Evolutionary conservation across 2,113 vertebrate genomes (phyloP).

Genomic region (Struthidea cinerea): DNA sequence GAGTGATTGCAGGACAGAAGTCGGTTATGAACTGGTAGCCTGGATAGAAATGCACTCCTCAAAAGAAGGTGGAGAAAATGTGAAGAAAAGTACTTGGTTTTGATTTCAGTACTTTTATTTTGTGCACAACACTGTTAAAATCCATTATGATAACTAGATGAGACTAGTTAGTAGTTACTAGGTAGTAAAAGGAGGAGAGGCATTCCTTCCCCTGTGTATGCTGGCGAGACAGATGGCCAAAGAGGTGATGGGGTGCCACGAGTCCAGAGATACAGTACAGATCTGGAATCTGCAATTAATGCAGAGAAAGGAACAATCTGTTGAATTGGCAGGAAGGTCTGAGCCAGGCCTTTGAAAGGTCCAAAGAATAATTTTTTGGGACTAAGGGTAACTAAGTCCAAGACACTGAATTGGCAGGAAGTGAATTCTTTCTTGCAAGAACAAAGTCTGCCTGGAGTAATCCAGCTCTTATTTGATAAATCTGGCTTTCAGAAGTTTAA

Average conservation of each 20-base stretch:
- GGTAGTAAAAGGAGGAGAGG: neutral
- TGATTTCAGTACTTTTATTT: neutral
- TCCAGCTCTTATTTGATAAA: neutral
- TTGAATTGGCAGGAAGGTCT: neutral
- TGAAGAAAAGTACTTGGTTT: neutral
- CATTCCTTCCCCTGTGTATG: neutral
- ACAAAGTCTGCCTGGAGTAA: neutral
- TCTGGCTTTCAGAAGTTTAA: neutral
- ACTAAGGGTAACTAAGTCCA: neutral
- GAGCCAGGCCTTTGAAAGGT: rapidly evolving
- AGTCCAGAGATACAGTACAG: neutral
- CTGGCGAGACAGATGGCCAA: neutral
- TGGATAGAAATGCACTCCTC: neutral
- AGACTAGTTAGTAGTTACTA: too few relatives aligned
- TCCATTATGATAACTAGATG: neutral
- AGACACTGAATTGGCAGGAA: neutral
- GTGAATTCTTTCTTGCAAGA: neutral
- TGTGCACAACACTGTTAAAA: neutral
- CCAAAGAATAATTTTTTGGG: neutral
- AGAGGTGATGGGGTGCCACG: neutral
- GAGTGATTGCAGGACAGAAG: neutral
- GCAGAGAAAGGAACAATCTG: neutral
- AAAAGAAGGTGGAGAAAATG: neutral
- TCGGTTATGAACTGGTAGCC: neutral
- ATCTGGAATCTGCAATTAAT: neutral